phyloP scores from a whole-genome alignment of 2,797 vertebrate species.

The Protosalanx chinensis region DNA sequence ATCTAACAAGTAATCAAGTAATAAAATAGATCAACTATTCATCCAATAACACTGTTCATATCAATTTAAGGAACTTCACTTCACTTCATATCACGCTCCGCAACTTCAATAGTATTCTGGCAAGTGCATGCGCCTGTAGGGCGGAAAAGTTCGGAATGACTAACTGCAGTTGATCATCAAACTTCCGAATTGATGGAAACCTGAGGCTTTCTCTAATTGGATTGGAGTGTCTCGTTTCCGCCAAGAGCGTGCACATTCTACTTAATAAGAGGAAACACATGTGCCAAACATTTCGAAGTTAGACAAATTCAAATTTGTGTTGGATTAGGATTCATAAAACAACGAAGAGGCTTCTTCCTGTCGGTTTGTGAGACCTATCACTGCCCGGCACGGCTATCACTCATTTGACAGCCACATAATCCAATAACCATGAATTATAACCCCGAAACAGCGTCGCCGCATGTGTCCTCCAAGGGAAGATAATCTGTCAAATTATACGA shows the following conservation, averaged over 20 bases:
- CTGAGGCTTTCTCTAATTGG: constrained; percentile 63
- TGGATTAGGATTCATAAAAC: constrained; percentile 52
- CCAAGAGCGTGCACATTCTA: constrained; percentile 43
- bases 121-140: constrained; percentile 28
- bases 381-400: constrained; percentile 27
- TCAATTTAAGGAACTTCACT: too few species aligned
- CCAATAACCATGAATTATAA: constrained; percentile 50
- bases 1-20: not conserved
- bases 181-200: constrained; percentile 73
- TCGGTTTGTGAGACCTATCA: constrained; percentile 15
- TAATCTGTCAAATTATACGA: constrained; percentile 25
- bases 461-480: constrained; percentile 2
- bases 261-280: constrained; percentile 74
- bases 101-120: not conserved
- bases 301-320: constrained; percentile 57
- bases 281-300: constrained; percentile 55
- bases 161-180: constrained; percentile 70
- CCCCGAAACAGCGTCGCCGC: constrained; percentile 1
- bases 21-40: not conserved
- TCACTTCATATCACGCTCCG: too few species aligned
- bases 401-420: constrained; percentile 47
- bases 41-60: too few species aligned
- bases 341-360: constrained; percentile 39
- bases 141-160: constrained; percentile 61
- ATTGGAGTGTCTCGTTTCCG: constrained; percentile 65